phyloP scores from a whole-genome alignment of 2,797 vertebrate genomes.

The Tragopan temminckii region DNA sequence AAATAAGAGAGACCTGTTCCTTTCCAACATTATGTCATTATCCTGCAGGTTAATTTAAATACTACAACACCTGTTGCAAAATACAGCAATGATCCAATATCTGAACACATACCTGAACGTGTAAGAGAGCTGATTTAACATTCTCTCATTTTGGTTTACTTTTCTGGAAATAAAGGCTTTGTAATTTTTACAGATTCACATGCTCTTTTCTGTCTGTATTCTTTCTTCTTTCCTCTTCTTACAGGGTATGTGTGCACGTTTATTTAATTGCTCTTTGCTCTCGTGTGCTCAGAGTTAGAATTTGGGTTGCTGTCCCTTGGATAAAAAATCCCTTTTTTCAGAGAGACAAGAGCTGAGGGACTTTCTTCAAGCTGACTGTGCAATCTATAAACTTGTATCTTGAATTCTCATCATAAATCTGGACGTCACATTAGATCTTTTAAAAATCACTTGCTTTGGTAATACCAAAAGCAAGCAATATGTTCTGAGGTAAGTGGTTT shows the following conservation, averaged over 20 bases:
- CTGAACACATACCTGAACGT: neutral
- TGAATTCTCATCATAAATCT: neutral
- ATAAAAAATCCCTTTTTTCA: neutral
- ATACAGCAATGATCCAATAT: neutral
- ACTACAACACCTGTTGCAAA: neutral
- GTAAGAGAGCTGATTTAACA: neutral
- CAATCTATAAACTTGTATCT: neutral
- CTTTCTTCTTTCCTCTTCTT: neutral
- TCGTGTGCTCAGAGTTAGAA: neutral
- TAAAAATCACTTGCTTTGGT: neutral
- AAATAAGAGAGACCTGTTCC: neutral
- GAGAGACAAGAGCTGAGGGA: neutral
- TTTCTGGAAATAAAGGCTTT: neutral
- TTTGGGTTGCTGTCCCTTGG: neutral
- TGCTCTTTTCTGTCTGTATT: neutral
- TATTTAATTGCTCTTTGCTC: neutral
- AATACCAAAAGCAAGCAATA: neutral
- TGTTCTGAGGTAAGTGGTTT: neutral
- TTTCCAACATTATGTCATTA: neutral
- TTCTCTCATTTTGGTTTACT: neutral
- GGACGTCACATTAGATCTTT: neutral
- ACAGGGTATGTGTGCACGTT: neutral
- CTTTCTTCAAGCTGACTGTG: neutral
- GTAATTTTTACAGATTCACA: neutral
- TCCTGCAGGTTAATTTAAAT: neutral